These are phyloP conservation scores for Ardeotis arabs DNA, from an alignment of 2,113 vertebrate species.

Conservation along the genomic window DNA sequence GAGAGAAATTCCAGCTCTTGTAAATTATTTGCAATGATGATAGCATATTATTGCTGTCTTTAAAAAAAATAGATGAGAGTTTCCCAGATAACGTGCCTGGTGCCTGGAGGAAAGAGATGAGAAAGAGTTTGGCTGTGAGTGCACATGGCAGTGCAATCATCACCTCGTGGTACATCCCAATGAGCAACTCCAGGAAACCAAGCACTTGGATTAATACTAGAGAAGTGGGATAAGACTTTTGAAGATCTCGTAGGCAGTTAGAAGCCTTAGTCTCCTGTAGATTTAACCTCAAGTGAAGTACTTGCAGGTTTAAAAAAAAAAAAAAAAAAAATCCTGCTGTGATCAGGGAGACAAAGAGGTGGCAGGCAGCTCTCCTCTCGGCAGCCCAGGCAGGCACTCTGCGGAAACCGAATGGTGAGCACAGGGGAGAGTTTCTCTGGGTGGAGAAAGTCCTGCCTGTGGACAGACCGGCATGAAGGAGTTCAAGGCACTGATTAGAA, in stretches of 20 bases:
- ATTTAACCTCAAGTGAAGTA: neutral
- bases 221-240: neutral
- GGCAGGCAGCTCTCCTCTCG: neutral
- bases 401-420: neutral
- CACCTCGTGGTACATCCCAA: fast-evolving
- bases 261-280: neutral
- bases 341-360: no score
- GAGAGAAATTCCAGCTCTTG: neutral
- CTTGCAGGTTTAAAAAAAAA: neutral
- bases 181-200: neutral
- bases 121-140: neutral
- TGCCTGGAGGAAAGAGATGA: neutral
- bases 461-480: neutral
- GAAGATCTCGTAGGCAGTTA: neutral
- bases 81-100: fast-evolving
- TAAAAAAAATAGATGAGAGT: neutral
- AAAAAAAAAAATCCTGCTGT: neutral
- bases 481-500: neutral
- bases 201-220: neutral
- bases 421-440: neutral
- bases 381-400: neutral
- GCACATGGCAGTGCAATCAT: fast-evolving
- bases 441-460: neutral
- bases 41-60: neutral
- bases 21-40: neutral